A percentile compares a stretch with the other conserved stretches of the same genome.
Evolutionary conservation across 2,113 vertebrate species (phyloP).

Genomic region (Microcebus griseorufus): DNA sequence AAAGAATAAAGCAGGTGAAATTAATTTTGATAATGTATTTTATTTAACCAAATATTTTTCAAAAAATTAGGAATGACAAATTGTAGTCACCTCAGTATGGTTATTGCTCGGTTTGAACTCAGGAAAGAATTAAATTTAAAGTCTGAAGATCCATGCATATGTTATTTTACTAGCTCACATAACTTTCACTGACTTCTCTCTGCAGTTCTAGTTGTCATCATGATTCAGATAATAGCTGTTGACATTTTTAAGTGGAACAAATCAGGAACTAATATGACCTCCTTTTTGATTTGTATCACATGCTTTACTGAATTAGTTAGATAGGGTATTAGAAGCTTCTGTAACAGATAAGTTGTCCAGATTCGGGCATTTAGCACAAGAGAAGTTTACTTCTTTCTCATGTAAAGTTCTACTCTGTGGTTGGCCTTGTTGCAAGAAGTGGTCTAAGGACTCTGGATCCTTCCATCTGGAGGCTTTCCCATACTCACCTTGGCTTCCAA

Average conservation of each 20-base stretch:
- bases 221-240: constrained; percentile 28
- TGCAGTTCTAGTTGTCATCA: constrained; percentile 35
- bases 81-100: not conserved
- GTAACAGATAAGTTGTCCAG: not conserved
- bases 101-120: not conserved
- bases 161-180: not conserved
- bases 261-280: constrained; percentile 34
- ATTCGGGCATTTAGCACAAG: not conserved
- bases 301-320: constrained; percentile 7
- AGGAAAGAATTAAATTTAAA: not conserved
- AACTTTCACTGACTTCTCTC: not conserved
- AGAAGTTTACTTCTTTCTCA: not conserved
- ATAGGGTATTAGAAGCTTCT: not conserved
- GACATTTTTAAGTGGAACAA: constrained; percentile 36
- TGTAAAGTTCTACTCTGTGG: not conserved
- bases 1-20: not conserved
- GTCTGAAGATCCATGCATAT: not conserved
- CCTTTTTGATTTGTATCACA: constrained; percentile 48
- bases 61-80: not conserved
- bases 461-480: not conserved
- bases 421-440: not conserved
- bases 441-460: not conserved
- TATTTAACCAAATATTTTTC: not conserved
- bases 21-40: constrained; percentile 23
- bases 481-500: not conserved